These are phyloP conservation scores for Pseudocheirus occidentalis DNA, from an alignment of 2,797 vertebrate genomes.

Conservation along the genomic window DNA sequence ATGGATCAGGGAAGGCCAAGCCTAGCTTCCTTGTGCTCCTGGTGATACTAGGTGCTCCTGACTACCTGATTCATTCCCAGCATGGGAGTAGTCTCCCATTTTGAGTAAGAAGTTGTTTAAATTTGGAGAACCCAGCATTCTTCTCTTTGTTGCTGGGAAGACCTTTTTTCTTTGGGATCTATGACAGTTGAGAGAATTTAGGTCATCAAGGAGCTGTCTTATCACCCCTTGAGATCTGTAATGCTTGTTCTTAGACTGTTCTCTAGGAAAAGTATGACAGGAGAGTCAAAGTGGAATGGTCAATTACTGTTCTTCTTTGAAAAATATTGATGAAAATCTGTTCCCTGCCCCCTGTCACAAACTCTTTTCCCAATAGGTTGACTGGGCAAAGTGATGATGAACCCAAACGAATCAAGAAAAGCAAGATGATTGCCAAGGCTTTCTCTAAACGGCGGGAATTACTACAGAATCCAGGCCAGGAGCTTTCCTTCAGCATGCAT, in stretches of 20 bases:
- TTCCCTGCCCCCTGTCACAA: too few species aligned
- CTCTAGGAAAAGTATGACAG: not conserved
- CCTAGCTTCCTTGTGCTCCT: constrained; percentile 51
- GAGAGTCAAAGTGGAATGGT: not conserved
- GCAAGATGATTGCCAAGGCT: constrained; percentile 99
- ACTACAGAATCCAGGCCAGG: constrained; percentile 94
- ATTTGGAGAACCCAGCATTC: not conserved
- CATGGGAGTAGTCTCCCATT: not conserved
- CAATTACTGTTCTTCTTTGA: not conserved
- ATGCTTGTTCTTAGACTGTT: not conserved
- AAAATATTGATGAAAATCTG: not conserved
- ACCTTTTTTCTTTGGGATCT: not conserved
- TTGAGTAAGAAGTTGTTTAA: not conserved
- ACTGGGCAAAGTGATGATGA: constrained; percentile 96
- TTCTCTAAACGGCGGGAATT: constrained; percentile 97
- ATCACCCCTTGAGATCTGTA: not conserved
- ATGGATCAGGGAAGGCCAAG: fast-evolving
- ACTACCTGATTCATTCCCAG: not conserved
- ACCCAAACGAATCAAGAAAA: constrained; percentile 98
- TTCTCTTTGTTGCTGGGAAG: constrained; percentile 6
- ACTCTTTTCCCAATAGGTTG: constrained; percentile 85
- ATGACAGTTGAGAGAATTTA: not conserved
- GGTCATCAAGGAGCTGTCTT: not conserved
- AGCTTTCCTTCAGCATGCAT: constrained; percentile 98
- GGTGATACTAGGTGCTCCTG: constrained; percentile 6